Percentiles rank a stretch among this genome's conserved stretches.
Conservation (phyloP, 2,888 invertebrate species). For the Halocaridina rubra region DNA sequence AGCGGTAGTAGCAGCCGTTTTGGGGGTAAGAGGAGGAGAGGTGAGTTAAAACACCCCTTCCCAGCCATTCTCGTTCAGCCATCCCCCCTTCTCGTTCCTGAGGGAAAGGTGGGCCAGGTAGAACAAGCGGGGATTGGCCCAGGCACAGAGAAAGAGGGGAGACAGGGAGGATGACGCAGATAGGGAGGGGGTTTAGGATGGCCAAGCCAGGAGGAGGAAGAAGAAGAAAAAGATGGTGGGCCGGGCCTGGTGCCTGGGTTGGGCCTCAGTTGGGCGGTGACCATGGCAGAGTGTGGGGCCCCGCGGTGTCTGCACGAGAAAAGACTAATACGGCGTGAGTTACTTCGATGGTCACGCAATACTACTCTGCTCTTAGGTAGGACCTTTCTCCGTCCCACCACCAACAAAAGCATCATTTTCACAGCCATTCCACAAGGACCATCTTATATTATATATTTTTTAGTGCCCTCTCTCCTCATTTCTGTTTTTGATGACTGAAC, state of each 20-base stretch:
- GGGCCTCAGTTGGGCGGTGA: not conserved
- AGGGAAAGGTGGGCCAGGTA: not conserved
- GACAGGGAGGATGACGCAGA: not conserved
- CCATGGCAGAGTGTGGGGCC: slow-evolving; percentile 39
- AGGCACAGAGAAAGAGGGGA: not conserved
- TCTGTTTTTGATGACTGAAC: not conserved
- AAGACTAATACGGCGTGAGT: slow-evolving; percentile 37
- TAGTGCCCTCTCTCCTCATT: not conserved
- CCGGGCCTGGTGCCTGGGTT: not conserved
- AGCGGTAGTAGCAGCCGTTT: not conserved
- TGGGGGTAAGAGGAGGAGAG: not conserved
- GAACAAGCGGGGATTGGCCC: not conserved
- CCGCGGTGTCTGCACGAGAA: slow-evolving; percentile 49
- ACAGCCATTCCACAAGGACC: too few relatives aligned
- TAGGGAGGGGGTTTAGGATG: not conserved
- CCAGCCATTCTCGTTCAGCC: not conserved
- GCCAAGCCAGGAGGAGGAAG: not conserved
- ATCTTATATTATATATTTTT: too few relatives aligned
- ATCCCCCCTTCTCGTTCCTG: not conserved
- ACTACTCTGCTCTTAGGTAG: slow-evolving; percentile 44
- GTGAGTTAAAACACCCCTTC: too few relatives aligned
- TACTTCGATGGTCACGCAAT: slow-evolving; percentile 48
- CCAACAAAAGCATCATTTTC: not conserved
- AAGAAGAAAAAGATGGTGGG: not conserved
- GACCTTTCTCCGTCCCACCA: not conserved